Base-by-base conservation (phyloP, 1,140 invertebrate species). In the Penaeus indicus region DNA sequence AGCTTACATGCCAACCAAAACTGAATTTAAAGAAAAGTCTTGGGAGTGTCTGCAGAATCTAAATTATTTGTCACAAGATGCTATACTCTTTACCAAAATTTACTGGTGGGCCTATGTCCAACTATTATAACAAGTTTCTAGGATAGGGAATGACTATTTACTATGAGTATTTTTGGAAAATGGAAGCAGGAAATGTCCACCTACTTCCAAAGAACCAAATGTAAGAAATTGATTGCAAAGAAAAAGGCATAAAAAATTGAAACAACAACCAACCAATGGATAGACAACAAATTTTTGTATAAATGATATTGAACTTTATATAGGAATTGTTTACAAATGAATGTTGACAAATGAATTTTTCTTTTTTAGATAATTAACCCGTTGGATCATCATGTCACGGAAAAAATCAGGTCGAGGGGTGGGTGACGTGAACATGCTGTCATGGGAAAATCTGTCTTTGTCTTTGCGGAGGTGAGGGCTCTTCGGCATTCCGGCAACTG, bases 191-290 rank as follows among this genome's bases (percentile, higher is more conserved):
- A 86, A 27, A 69, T 86, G 72, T 75, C 25, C 67, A 61, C 77
- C 64, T 86, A 81, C 85, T 86, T 69, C 78, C 85, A 86, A 8
- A 81, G 32, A 25, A 22, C 61, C 77, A 86, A 78, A 86, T 32
- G 54, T 54, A 54, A 54, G 54, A 54, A 54, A 54, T 54, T 54
- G 54, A 54, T 54, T 54, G 54, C 54, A 54, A 54, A 54, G 54
- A 54, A 54, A 54, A 54, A 54, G 54, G 10, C 54, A 54, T 54
- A 54, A 54, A 54, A 54, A 54, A 16, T n/a, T n/a, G n/a, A n/a
- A 54, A 16, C 8, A 11, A 54, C 0, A 54, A 54, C 8, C 11
- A 54, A 54, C 10, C 11, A 54, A 62, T 32, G 60, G 62, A 69
- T 18, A 64, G 47, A 81, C 62, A 81, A 42, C 77, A 62, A 61